phyloP scores from a whole-genome alignment of 1,140 invertebrate genomes.

The Drosophila jambulina region DNA sequence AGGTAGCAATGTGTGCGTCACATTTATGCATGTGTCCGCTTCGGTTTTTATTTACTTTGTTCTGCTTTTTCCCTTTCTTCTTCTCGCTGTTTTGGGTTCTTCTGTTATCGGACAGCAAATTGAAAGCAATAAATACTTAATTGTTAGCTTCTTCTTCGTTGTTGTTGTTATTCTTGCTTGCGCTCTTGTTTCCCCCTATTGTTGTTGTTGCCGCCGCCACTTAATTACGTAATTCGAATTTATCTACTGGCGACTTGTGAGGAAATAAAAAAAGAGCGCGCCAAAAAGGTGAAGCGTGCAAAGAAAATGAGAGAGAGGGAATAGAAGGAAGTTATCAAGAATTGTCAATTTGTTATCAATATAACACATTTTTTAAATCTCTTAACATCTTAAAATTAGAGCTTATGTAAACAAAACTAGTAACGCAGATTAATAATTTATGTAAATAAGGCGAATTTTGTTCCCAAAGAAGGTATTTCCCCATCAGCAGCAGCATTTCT shows the following conservation, averaged over 20 bases:
- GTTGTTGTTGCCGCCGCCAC: constrained; percentile 21
- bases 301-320: constrained; percentile 12
- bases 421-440: neutral
- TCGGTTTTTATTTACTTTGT: constrained; percentile 50
- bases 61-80: constrained; percentile 30
- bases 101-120: constrained; percentile 71
- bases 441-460: neutral
- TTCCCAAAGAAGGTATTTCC: constrained; percentile 1
- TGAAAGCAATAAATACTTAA: constrained; percentile 81
- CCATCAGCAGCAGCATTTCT: neutral
- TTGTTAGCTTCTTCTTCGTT: constrained; percentile 52
- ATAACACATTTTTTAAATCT: neutral
- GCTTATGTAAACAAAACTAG: neutral
- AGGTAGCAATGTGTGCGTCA: constrained; percentile 46
- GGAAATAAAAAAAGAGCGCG: constrained; percentile 35
- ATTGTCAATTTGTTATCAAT: neutral
- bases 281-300: constrained; percentile 10
- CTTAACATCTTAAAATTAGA: neutral
- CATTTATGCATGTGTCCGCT: constrained; percentile 12
- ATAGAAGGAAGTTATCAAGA: neutral
- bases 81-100: constrained; percentile 23
- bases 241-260: constrained; percentile 49
- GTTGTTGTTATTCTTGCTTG: constrained; percentile 4
- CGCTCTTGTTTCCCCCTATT: constrained; percentile 1
- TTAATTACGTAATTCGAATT: constrained; percentile 78